A percentile compares a stretch with the other conserved stretches of the same genome.
Evolutionary conservation across 2,113 vertebrate species (phyloP).

Genomic region (Tautogolabrus adspersus): DNA sequence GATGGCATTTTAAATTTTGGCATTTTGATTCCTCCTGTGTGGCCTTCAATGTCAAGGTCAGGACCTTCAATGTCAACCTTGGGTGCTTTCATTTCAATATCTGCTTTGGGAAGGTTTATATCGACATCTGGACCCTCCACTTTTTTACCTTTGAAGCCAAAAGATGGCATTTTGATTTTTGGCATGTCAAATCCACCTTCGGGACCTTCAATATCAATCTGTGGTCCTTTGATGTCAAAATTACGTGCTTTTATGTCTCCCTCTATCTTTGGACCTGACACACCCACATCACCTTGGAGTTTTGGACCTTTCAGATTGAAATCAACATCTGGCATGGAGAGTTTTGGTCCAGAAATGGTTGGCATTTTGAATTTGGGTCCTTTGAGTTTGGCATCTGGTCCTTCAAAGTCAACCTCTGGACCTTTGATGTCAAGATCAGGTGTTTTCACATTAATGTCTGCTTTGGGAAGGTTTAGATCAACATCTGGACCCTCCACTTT

Average conservation of each 20-base stretch:
- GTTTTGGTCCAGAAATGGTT: not conserved
- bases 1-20: slow-evolving; percentile 69
- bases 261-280: slow-evolving; percentile 61
- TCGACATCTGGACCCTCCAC: not conserved
- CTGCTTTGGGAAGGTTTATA: slow-evolving; percentile 23
- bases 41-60: not conserved
- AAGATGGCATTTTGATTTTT: too few relatives aligned
- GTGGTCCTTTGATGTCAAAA: slow-evolving; percentile 66
- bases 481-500: slow-evolving; percentile 2
- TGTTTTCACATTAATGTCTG: not conserved
- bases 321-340: not conserved
- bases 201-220: slow-evolving; percentile 14
- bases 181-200: not conserved
- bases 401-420: slow-evolving; percentile 1
- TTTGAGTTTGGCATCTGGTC: not conserved
- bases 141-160: too few relatives aligned
- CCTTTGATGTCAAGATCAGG: not conserved
- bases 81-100: slow-evolving; percentile 20
- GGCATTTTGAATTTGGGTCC: slow-evolving; percentile 47
- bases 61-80: slow-evolving; percentile 15
- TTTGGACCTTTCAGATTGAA: not conserved
- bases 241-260: slow-evolving; percentile 62
- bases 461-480: slow-evolving; percentile 22
- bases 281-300: not conserved
- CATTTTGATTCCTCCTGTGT: slow-evolving; percentile 40